phyloP scores from a whole-genome alignment of 2,888 invertebrate species.

The Cloeon dipterum region DNA sequence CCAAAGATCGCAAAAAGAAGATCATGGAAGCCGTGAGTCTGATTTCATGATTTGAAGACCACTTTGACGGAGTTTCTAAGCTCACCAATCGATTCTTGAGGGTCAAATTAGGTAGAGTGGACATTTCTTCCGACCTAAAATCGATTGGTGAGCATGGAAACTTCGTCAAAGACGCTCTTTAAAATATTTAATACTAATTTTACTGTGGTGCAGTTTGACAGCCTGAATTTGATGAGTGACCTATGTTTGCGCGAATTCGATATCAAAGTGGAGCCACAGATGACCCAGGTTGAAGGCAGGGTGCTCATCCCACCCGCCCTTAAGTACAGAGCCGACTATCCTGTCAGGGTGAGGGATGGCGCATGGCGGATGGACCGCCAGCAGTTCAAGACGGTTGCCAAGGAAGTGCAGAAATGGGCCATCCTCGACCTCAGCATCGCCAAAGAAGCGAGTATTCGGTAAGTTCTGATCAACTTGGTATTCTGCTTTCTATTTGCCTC shows the following conservation, averaged over 20 bases:
- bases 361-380: slow-evolving; percentile 17
- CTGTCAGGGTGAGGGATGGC: slow-evolving; percentile 17
- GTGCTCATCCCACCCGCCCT: slow-evolving; percentile 54
- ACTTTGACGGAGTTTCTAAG: no score
- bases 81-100: no score
- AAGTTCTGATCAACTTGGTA: no score
- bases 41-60: background rate
- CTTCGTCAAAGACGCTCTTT: no score
- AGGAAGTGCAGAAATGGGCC: slow-evolving; percentile 20
- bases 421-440: slow-evolving; percentile 20
- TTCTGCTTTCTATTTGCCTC: no score
- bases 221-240: slow-evolving; percentile 17
- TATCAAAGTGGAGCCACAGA: slow-evolving; percentile 44
- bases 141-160: no score
- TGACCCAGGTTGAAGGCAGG: slow-evolving; percentile 55
- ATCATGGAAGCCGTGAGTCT: slow-evolving; percentile 43
- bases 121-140: no score
- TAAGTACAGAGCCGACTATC: slow-evolving; percentile 25
- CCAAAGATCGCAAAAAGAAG: slow-evolving; percentile 49
- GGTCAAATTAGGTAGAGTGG: no score
- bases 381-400: slow-evolving; percentile 11
- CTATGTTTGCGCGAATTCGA: slow-evolving; percentile 57
- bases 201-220: slow-evolving; percentile 11
- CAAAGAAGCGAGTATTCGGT: no score
- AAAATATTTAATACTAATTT: no score